A percentile compares a stretch with the other conserved stretches of the same genome.
Conservation (phyloP, 2,888 invertebrate species). For the Syritta pipiens region DNA sequence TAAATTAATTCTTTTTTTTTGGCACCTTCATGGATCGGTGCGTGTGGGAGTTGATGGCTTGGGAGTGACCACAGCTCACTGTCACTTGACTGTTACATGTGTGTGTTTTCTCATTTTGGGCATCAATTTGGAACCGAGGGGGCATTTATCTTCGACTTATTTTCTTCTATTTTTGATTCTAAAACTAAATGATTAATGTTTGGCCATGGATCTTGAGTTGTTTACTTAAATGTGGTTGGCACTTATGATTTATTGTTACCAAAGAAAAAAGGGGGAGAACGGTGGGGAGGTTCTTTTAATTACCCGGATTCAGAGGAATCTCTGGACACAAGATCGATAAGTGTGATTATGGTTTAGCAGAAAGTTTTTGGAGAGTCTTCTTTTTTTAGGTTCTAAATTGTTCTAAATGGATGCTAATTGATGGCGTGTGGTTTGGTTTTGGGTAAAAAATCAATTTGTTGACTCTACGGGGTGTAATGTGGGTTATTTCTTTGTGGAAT, state of each 20-base stretch:
- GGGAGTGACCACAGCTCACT: constrained; percentile 39
- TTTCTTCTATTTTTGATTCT: not conserved
- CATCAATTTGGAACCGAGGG: constrained; percentile 10
- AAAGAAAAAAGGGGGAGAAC: not conserved
- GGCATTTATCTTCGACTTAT: constrained; percentile 4
- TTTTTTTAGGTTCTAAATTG: constrained; percentile 15
- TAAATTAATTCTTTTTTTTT: constrained; percentile 10
- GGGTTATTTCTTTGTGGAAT: not conserved
- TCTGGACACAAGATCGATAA: constrained; percentile 13
- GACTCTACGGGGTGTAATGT: constrained; percentile 1
- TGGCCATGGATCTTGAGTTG: constrained; percentile 12
- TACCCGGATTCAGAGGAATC: constrained; percentile 10
- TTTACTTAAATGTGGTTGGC: constrained; percentile 43
- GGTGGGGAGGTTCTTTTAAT: constrained; percentile 7
- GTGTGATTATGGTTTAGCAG: constrained; percentile 25
- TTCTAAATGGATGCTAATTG: constrained; percentile 30
- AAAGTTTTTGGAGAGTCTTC: too few species aligned
- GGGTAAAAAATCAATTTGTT: constrained; percentile 20
- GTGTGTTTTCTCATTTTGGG: constrained; percentile 19
- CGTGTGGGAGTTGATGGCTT: constrained; percentile 37
- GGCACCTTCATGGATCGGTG: constrained; percentile 3
- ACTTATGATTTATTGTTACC: constrained; percentile 40
- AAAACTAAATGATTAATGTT: constrained; percentile 34
- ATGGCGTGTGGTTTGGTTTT: constrained; percentile 1
- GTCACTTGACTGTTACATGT: constrained; percentile 24